These are phyloP conservation scores for Coelinius sp. DNA, from an alignment of 2,888 invertebrate genomes.

Conservation along the genomic window DNA sequence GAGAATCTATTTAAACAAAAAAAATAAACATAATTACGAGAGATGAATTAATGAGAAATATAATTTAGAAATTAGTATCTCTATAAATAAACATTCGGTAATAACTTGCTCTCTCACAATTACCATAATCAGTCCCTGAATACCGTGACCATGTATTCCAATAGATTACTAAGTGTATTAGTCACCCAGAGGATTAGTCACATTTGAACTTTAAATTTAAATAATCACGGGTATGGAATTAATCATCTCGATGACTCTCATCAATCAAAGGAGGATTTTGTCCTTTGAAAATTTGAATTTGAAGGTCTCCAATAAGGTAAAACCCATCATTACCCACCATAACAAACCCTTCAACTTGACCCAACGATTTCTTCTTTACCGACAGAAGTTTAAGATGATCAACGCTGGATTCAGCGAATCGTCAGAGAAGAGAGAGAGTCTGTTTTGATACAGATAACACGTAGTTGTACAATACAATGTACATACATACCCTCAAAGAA, in stretches of 20 bases:
- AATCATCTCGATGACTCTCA: neutral
- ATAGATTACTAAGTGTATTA: neutral
- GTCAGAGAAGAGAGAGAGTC: too few relatives aligned
- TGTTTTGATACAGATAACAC: neutral
- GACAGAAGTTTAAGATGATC: too few relatives aligned
- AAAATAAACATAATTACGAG: neutral
- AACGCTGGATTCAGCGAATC: too few relatives aligned
- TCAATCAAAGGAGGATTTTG: too few relatives aligned
- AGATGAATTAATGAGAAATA: neutral
- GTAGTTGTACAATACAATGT: slow-evolving; percentile 7
- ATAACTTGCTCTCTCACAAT: neutral
- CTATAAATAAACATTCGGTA: neutral
- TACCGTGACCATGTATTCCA: too few relatives aligned
- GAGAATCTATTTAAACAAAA: too few relatives aligned
- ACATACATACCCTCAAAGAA: slow-evolving; percentile 29
- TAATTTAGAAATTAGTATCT: neutral
- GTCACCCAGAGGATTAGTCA: neutral
- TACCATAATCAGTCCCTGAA: neutral
- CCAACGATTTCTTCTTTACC: too few relatives aligned
- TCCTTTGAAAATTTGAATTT: too few relatives aligned
- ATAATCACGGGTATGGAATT: neutral
- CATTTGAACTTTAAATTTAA: neutral
- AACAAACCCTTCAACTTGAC: too few relatives aligned
- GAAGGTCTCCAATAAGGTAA: too few relatives aligned
- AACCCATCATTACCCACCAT: too few relatives aligned